Base-by-base conservation (phyloP, 2,888 invertebrate species). In the Dexiosoma caninum region DNA sequence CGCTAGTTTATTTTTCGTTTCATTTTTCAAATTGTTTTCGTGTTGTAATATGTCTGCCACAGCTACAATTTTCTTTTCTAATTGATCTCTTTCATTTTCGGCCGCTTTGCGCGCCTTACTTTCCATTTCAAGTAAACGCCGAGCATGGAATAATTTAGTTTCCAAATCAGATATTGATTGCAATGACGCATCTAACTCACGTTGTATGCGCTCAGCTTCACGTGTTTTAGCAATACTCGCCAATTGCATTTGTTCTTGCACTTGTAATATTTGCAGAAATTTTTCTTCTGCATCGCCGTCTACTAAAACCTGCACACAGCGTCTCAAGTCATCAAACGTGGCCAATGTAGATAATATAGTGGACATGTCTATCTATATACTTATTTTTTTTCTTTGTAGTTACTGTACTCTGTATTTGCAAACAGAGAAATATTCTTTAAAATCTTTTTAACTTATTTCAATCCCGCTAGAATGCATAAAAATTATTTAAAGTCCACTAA, bases 91-190 rank as follows among this genome's bases (percentile, higher is more conserved):
- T 76, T 96, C 95, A 82, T 94, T 92, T 88, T 95, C 93, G 0
- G 93, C 93, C 84, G 92, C 92, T 72, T 93, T 92, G 19, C 95
- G 91, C 66, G 93, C 93, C 81, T 93, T 93, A 84, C 94, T 95
- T 86, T 97, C 97, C 79, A 94, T 93, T 85, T 97, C 97, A 0
- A 97, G 91, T 44, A 97, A 91, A 84, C 94, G 94, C 70, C 97
- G 92, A 0, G 96, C 96, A 88, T 95, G 95, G 84, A 94, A 94
- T 81, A 97, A 92, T 88, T 96, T 96, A 3, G 94, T 93, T 85
- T 97, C 95, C 85, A 96, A 92, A 85, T 94, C 94, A 5, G 93
- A 92, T 75, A 95, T 93, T 55, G 95, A 95, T 19, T 93, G 92
- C 40, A 95, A 92, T 3, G 94, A 93, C 62, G 93, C 93, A 81